Conservation (phyloP, 2,113 vertebrate species). For the Sula dactylatra region DNA sequence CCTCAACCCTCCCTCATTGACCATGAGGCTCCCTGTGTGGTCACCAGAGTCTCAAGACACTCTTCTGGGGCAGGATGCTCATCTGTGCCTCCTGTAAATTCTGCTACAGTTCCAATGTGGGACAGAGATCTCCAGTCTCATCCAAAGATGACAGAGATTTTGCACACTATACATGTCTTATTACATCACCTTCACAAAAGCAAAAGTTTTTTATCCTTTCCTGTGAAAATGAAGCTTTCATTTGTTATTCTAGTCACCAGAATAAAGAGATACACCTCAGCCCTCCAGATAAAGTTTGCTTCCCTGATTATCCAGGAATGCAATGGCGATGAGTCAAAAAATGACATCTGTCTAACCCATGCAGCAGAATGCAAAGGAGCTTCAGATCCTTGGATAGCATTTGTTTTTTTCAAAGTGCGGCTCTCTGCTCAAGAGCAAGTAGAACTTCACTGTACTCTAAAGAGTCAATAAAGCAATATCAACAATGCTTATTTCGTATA, state of each 20-base stretch:
- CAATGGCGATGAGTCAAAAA: neutral
- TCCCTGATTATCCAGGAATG: neutral
- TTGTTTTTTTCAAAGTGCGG: neutral
- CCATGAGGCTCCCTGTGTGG: neutral
- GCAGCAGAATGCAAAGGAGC: neutral
- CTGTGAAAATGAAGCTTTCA: neutral
- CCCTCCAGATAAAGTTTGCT: neutral
- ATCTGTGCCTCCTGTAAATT: neutral
- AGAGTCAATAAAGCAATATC: neutral
- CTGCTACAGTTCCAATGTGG: neutral
- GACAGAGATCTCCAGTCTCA: neutral
- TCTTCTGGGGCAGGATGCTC: neutral
- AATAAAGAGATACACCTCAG: neutral
- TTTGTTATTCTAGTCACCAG: neutral
- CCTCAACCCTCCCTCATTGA: neutral
- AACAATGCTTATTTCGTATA: neutral
- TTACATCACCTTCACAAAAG: neutral
- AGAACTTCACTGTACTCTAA: neutral
- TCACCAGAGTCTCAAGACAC: neutral
- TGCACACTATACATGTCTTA: neutral
- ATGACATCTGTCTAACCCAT: neutral
- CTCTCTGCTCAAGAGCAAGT: neutral
- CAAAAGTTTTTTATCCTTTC: neutral
- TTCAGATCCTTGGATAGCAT: neutral
- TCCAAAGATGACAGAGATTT: neutral